Evolutionary conservation across 2,797 vertebrate species (phyloP).

Genomic region (Paedocypris micromegethes): DNA sequence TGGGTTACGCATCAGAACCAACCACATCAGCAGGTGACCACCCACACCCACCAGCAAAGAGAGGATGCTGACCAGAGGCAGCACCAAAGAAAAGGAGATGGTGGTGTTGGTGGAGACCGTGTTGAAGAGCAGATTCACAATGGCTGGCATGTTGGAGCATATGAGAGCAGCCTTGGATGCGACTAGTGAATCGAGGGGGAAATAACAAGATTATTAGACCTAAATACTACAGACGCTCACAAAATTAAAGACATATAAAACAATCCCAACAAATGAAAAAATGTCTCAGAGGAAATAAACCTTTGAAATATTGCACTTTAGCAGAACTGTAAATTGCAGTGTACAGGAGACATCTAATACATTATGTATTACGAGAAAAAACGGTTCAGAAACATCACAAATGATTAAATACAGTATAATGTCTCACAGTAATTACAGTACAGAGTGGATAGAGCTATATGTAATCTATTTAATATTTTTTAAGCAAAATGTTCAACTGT

Average conservation of each 20-base stretch:
- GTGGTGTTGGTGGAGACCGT: constrained; percentile 67
- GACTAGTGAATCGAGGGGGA: constrained; percentile 2
- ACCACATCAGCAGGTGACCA: constrained; percentile 64
- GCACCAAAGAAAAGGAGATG: constrained; percentile 62
- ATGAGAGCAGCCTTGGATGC: not conserved
- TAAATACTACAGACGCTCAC: too few species aligned
- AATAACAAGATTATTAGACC: constrained; percentile 12
- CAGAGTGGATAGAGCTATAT: too few species aligned
- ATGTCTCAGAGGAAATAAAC: not conserved
- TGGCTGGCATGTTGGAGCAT: constrained; percentile 57
- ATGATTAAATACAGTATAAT: too few species aligned
- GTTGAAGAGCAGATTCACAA: constrained; percentile 68
- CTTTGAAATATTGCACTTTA: not conserved
- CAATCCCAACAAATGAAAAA: not conserved
- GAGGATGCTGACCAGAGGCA: constrained; percentile 62
- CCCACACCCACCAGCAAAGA: constrained; percentile 61
- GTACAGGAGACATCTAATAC: not conserved
- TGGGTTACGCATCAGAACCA: constrained; percentile 61
- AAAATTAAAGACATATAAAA: too few species aligned
- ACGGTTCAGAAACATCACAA: too few species aligned
- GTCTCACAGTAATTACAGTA: too few species aligned
- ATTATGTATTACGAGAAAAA: not conserved
- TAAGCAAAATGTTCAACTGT: too few species aligned
- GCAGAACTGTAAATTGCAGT: not conserved
- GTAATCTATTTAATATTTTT: too few species aligned